Evolutionary conservation across 2,797 vertebrate species (phyloP), one percentile per base, ranked within the genome.

Genomic region (Basileuterus tristriatus): DNA sequence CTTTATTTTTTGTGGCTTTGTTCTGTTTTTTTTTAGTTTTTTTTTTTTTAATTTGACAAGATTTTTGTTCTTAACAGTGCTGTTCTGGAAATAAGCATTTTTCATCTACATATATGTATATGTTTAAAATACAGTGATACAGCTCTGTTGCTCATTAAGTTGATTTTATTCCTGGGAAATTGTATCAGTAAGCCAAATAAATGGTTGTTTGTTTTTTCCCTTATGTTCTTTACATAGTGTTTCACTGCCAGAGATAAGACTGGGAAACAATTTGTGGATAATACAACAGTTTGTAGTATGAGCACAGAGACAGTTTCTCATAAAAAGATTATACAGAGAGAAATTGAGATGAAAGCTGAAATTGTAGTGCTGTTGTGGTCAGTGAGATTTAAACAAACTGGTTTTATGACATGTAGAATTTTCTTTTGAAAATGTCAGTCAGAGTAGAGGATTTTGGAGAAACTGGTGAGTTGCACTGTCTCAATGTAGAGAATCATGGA

Each of bases 31-130:
- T 23, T 11, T 16, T 34, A 23, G 3, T 26, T 24, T 8, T 16
- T 23, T 11, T 16, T 34, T 27, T 36, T 44, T 72, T 1, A 26
- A 29, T 27, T 65, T 64, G 2, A 21, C 11, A 62, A 36, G 2
- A 12, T 12, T 60, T 65, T 24, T 68, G 36, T 70, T 82, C 9
- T 78, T 60, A 69, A 22, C 18, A 20, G 9, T 47, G 23, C 26
- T 85, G 83, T 83, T 4, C 6, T 27, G 24, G 23, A 60, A 71
- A 62, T 46, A 27, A 24, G 13, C 10, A 17, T 36, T 68, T 60
- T 71, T 72, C 34, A 20, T 50, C 4, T 53, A 26, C 3, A 0
- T 59, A 5, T 17, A 29, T 1, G 0, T n/a, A 9, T n/a, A 12
- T 63, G 10, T 90, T 76, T 44, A 41, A 44, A 82, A 72, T 34